phyloP scores from a whole-genome alignment of 2,888 invertebrate genomes.

The Lasioglossum figueresi region DNA sequence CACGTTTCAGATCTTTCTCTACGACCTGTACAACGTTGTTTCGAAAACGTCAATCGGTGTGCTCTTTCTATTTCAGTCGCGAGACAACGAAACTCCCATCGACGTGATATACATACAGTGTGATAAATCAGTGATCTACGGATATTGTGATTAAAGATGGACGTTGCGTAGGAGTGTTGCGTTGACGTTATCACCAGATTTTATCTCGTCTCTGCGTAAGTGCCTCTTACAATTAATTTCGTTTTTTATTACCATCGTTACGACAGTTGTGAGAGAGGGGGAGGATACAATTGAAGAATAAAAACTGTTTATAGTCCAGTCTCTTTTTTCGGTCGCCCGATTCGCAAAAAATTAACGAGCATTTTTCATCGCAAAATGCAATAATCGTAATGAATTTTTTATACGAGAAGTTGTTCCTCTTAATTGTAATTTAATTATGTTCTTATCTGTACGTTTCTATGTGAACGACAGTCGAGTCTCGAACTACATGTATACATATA shows the following conservation, averaged over 20 bases:
- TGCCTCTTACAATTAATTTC: not conserved
- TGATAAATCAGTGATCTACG: slow-evolving; percentile 9
- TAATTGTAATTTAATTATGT: not conserved
- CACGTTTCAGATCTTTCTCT: not conserved
- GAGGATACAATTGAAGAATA: not conserved
- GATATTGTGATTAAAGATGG: slow-evolving; percentile 19
- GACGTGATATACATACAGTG: not conserved
- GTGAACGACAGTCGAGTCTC: not conserved
- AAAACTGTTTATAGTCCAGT: not conserved
- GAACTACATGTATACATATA: not conserved
- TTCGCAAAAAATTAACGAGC: not conserved
- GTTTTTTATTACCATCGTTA: not conserved
- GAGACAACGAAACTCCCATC: not conserved
- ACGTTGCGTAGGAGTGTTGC: slow-evolving; percentile 8
- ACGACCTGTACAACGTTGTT: not conserved
- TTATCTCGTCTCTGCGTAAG: not conserved
- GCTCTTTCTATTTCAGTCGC: not conserved
- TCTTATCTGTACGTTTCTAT: not conserved
- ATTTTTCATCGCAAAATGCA: not conserved
- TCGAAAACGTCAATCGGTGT: not conserved
- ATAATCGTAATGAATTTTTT: too few relatives aligned
- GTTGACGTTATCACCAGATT: not conserved
- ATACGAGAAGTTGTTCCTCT: too few relatives aligned
- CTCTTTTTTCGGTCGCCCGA: not conserved
- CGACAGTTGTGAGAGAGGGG: not conserved